Percentiles rank a stretch among this genome's conserved stretches.
Evolutionary conservation across 2,888 invertebrate genomes (phyloP).

Genomic region (Marasmarcha lunaedactyla): DNA sequence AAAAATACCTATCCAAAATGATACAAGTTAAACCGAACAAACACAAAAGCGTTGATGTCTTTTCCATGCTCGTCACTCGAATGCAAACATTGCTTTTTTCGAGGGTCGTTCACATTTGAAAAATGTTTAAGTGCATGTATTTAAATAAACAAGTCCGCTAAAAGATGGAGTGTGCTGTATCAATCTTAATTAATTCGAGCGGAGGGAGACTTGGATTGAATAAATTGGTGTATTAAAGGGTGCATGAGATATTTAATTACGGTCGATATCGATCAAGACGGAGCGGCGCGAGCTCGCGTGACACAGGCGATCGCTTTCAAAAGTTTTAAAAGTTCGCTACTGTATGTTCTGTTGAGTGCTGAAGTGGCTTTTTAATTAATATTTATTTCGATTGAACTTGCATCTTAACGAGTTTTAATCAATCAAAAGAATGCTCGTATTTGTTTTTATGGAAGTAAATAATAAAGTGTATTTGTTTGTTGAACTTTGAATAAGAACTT

Average conservation of each 20-base stretch:
- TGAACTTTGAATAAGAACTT: too few species aligned
- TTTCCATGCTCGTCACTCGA: slow-evolving; percentile 6
- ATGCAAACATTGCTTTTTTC: background rate
- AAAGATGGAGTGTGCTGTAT: slow-evolving; percentile 41
- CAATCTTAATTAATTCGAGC: slow-evolving; percentile 61
- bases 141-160: slow-evolving; percentile 27
- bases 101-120: slow-evolving; percentile 1
- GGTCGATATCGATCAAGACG: slow-evolving; percentile 48
- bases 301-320: slow-evolving; percentile 33
- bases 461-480: too few species aligned
- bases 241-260: slow-evolving; percentile 64
- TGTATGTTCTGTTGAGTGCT: slow-evolving; percentile 14
- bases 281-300: slow-evolving; percentile 45
- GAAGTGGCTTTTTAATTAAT: slow-evolving; percentile 12
- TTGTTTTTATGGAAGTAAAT: too few species aligned
- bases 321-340: slow-evolving; percentile 28
- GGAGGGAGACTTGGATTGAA: slow-evolving; percentile 38
- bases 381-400: too few species aligned
- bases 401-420: too few species aligned
- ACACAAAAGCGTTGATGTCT: slow-evolving; percentile 11
- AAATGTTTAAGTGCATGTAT: slow-evolving; percentile 24
- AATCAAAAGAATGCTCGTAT: too few species aligned
- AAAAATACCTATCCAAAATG: too few species aligned
- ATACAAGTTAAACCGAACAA: background rate
- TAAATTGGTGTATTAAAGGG: slow-evolving; percentile 60